phyloP scores from a whole-genome alignment of 2,888 invertebrate species.

The Lycia hirtaria region DNA sequence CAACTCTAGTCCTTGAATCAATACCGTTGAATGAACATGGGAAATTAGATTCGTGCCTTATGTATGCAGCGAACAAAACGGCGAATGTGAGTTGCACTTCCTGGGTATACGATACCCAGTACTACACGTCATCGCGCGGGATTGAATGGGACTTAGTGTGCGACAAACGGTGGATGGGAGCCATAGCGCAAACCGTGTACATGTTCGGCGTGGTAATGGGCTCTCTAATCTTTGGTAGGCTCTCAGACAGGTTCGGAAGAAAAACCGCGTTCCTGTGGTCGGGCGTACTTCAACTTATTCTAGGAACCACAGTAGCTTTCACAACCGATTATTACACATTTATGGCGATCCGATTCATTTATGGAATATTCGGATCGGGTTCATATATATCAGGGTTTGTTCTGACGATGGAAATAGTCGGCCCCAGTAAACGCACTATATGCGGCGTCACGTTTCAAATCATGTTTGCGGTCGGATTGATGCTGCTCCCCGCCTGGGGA shows the following conservation, averaged over 20 bases:
- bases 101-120: constrained; percentile 91
- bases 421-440: constrained; percentile 90
- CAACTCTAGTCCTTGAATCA: constrained; percentile 76
- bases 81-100: constrained; percentile 68
- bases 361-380: constrained; percentile 94
- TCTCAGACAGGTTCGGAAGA: constrained; percentile 93
- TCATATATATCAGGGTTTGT: constrained; percentile 89
- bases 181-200: constrained; percentile 90
- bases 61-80: constrained; percentile 76
- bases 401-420: constrained; percentile 93
- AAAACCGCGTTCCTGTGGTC: constrained; percentile 92
- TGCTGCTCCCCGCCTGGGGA: constrained; percentile 94
- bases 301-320: constrained; percentile 91
- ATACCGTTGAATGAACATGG: constrained; percentile 86
- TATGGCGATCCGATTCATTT: constrained; percentile 87
- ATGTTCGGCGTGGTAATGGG: constrained; percentile 95
- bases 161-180: constrained; percentile 92
- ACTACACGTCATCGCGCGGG: constrained; percentile 89
- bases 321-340: constrained; percentile 90
- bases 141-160: constrained; percentile 95
- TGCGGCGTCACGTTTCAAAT: constrained; percentile 93
- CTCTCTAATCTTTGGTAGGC: constrained; percentile 90
- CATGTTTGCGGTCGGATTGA: constrained; percentile 92
- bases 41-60: constrained; percentile 87
- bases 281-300: constrained; percentile 88